phyloP scores from a whole-genome alignment of 2,888 invertebrate genomes.

The Drosophila pegasa region DNA sequence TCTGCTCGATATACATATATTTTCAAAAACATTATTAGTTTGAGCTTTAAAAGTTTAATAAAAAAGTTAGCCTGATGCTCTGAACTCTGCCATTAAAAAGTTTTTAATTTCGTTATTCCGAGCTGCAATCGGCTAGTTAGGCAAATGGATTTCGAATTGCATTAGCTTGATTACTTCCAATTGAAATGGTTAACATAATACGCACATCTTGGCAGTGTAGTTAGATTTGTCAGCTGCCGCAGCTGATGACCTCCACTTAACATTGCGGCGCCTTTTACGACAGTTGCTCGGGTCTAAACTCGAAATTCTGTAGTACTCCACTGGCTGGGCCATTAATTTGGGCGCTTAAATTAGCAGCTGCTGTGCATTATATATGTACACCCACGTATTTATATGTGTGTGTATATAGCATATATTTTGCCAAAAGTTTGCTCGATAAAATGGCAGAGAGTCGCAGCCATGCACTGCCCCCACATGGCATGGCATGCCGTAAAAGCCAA shows the following conservation, averaged over 20 bases:
- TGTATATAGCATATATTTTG: slow-evolving; percentile 57
- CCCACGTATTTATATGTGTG: background rate
- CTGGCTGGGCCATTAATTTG: slow-evolving; percentile 68
- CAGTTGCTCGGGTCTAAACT: slow-evolving; percentile 16
- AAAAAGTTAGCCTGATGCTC: slow-evolving; percentile 1
- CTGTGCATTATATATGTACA: slow-evolving; percentile 66
- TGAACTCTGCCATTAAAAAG: slow-evolving; percentile 1
- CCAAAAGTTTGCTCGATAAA: slow-evolving; percentile 79
- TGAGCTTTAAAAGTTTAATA: background rate
- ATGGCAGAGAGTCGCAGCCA: slow-evolving; percentile 27
- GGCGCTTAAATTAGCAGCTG: slow-evolving; percentile 77
- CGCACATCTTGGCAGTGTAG: background rate
- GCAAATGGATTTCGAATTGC: background rate
- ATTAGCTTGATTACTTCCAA: background rate
- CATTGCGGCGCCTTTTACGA: slow-evolving; percentile 15
- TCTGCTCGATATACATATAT: background rate
- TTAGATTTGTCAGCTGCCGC: slow-evolving; percentile 1
- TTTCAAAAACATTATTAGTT: too few species aligned
- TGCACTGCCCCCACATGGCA: slow-evolving; percentile 22
- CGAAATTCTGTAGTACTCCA: slow-evolving; percentile 23
- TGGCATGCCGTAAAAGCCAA: slow-evolving; percentile 28
- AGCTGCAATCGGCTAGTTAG: background rate
- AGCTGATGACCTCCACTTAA: slow-evolving; percentile 13
- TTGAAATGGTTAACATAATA: too few species aligned
- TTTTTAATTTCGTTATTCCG: background rate